Percentiles rank a stretch among this genome's conserved stretches.
phyloP scores from a whole-genome alignment of 53 echinoderm and acorn worm genomes.

The Temnopleurus reevesii region DNA sequence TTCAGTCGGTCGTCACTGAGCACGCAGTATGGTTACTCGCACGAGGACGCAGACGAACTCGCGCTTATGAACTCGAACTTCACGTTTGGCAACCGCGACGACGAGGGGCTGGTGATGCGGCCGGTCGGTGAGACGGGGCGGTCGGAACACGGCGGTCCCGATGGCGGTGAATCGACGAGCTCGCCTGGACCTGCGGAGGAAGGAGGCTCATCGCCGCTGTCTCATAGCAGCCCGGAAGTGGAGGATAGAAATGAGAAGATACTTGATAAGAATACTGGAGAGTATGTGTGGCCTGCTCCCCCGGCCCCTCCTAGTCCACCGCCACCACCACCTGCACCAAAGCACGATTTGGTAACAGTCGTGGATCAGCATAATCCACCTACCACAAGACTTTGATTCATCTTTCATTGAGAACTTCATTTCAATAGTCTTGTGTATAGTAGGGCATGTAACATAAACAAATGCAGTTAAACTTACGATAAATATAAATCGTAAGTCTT shows the following conservation, averaged over 20 bases:
- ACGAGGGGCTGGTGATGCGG: conserved; percentile 31
- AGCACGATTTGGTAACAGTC: not conserved
- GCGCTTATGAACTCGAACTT: conserved; percentile 51
- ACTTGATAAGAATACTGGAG: conserved; percentile 46
- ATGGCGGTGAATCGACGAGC: conserved; percentile 6
- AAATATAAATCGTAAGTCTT: not conserved
- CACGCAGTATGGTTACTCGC: conserved; percentile 46
- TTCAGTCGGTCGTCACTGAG: conserved; percentile 59
- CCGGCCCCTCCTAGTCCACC: conserved; percentile 29
- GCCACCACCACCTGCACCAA: not conserved
- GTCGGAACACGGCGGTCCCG: conserved; percentile 45
- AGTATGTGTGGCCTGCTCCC: conserved; percentile 39
- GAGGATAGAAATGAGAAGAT: not conserved
- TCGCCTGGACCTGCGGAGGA: not conserved
- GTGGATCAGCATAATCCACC: not conserved
- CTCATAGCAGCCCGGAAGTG: not conserved
- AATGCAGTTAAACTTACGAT: not conserved
- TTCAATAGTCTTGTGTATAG: not conserved
- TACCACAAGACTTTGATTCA: not conserved
- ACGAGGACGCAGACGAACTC: not conserved
- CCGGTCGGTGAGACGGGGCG: not conserved
- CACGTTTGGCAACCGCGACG: conserved; percentile 38
- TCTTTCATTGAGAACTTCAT: not conserved
- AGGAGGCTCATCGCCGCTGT: not conserved
- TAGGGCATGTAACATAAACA: not conserved